Evolutionary conservation across 1,140 invertebrate species (phyloP).

Genomic region (Bombus soroeensis): DNA sequence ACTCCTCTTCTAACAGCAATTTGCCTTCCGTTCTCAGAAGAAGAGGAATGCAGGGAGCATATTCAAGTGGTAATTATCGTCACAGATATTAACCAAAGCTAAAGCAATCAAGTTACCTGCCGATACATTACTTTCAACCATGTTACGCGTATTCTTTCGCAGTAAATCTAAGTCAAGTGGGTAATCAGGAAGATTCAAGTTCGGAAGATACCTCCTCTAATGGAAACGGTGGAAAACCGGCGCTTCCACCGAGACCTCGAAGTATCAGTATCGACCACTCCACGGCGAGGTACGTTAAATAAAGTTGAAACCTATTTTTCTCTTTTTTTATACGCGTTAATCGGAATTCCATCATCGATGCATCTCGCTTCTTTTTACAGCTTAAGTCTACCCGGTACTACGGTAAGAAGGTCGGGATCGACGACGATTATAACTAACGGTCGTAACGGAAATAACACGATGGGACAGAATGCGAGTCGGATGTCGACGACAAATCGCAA

Average conservation of each 20-base stretch:
- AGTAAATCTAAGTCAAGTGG: conserved; percentile 87
- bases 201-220: conserved; percentile 86
- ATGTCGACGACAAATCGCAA: conserved; percentile 71
- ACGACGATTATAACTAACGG: conserved; percentile 74
- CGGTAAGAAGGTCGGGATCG: conserved; percentile 74
- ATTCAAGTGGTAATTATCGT: conserved; percentile 85
- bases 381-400: conserved; percentile 70
- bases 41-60: conserved; percentile 85
- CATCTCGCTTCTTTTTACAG: conserved; percentile 42
- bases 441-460: conserved; percentile 57
- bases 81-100: not conserved
- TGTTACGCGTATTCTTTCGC: conserved; percentile 40
- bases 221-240: conserved; percentile 83
- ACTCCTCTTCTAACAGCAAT: conserved; percentile 72
- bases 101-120: not conserved
- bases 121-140: not conserved
- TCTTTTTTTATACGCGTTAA: not conserved
- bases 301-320: too few relatives aligned
- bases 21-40: conserved; percentile 84
- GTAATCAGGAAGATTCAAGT: conserved; percentile 89
- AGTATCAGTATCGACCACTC: conserved; percentile 81
- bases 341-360: not conserved
- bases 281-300: conserved; percentile 69
- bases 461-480: conserved; percentile 66
- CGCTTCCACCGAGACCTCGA: conserved; percentile 85